Evolutionary conservation across 2,113 vertebrate species (phyloP).

Genomic region (Porphyrio hochstetteri): DNA sequence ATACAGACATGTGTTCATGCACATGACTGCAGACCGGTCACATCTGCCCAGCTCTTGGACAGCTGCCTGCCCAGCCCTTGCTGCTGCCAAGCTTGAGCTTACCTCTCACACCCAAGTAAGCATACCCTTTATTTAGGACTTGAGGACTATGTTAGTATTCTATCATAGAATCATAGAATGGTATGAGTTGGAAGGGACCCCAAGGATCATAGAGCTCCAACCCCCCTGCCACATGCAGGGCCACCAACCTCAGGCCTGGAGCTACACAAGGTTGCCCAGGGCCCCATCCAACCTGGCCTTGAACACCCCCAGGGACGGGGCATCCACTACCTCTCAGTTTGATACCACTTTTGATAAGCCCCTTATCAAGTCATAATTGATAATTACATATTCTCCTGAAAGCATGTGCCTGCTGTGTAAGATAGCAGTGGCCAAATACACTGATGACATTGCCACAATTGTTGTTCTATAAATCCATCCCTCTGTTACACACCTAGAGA

Average conservation of each 20-base stretch:
- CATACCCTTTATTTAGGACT: not conserved
- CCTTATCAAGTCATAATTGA: not conserved
- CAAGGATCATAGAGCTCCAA: no score
- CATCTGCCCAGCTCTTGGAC: not conserved
- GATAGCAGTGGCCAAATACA: not conserved
- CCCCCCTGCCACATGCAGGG: no score
- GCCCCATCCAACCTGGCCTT: no score
- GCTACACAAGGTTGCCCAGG: no score
- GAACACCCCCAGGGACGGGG: no score
- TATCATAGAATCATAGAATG: no score
- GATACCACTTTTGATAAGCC: not conserved
- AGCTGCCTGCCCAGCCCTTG: not conserved
- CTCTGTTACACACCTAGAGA: not conserved
- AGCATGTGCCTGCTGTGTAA: not conserved
- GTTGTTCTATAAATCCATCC: not conserved
- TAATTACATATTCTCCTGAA: not conserved
- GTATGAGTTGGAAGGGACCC: no score
- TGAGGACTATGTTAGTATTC: not conserved
- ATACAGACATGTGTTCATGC: not conserved
- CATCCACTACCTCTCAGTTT: no score
- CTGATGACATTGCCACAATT: not conserved
- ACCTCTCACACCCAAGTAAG: not conserved
- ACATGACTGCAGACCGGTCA: not conserved
- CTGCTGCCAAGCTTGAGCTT: not conserved
- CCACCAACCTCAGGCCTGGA: no score